phyloP scores from a whole-genome alignment of 1,140 invertebrate genomes.

The Tribolium castaneum region DNA sequence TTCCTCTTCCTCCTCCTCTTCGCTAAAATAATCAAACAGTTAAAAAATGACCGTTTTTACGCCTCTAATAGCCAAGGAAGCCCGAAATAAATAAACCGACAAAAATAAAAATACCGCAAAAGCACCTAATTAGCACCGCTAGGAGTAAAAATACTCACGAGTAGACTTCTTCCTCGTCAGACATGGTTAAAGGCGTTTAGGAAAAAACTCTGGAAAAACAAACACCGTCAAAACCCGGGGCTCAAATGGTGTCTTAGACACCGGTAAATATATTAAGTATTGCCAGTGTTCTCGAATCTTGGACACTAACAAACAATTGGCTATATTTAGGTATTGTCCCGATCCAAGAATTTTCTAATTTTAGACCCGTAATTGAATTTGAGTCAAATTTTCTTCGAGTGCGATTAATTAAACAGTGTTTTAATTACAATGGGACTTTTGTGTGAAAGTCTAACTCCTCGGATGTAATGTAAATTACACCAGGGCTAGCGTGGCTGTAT shows the following conservation, averaged over 20 bases:
- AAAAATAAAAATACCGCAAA: slow-evolving; percentile 36
- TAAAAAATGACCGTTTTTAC: slow-evolving; percentile 27
- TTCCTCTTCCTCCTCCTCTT: slow-evolving; percentile 77
- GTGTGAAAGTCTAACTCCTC: background rate
- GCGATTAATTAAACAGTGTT: background rate
- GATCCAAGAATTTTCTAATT: slow-evolving; percentile 15
- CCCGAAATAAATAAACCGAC: slow-evolving; percentile 40
- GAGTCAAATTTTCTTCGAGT: background rate
- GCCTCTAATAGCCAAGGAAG: slow-evolving; percentile 55
- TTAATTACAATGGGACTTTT: background rate
- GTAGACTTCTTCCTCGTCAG: slow-evolving; percentile 78
- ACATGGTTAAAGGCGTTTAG: slow-evolving; percentile 66
- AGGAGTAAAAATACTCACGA: slow-evolving; percentile 70
- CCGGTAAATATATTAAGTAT: slow-evolving; percentile 14
- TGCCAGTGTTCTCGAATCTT: slow-evolving; percentile 43
- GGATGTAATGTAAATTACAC: slow-evolving; percentile 54
- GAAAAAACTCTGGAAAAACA: slow-evolving; percentile 49
- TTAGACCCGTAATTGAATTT: background rate
- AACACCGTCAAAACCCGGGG: slow-evolving; percentile 6
- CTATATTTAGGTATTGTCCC: slow-evolving; percentile 37
- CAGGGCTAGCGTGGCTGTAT: slow-evolving; percentile 54
- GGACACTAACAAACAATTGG: slow-evolving; percentile 39
- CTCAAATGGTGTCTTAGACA: background rate
- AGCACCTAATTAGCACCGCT: slow-evolving; percentile 40
- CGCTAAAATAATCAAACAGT: slow-evolving; percentile 55